Evolutionary conservation across 2,113 vertebrate species (phyloP).

Genomic region (Psilopogon haemacephalus): DNA sequence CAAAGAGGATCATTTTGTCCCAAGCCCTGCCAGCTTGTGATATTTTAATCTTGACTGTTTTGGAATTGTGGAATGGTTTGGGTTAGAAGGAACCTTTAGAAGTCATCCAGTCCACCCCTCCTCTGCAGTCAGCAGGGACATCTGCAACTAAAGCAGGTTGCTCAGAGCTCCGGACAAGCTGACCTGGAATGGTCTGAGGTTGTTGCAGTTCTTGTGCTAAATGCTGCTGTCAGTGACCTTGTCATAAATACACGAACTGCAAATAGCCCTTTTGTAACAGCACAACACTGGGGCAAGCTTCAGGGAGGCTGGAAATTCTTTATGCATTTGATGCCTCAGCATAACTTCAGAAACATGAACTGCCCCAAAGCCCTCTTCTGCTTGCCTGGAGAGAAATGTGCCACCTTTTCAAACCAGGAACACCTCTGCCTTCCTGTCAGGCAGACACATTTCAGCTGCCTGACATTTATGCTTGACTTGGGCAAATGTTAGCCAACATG

Average conservation of each 20-base stretch:
- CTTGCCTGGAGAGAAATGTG: neutral
- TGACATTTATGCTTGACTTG: neutral
- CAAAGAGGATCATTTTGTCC: neutral
- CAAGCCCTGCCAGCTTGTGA: neutral
- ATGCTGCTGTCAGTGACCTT: neutral
- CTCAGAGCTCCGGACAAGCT: too few species aligned
- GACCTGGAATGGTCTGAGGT: neutral
- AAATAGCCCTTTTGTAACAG: neutral
- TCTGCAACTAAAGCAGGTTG: too few species aligned
- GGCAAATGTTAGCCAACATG: neutral
- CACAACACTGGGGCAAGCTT: neutral
- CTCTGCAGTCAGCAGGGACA: too few species aligned
- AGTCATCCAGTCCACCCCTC: too few species aligned
- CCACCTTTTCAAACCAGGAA: neutral
- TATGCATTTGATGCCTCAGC: neutral
- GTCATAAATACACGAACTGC: neutral
- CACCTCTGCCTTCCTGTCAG: neutral
- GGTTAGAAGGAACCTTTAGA: too few species aligned
- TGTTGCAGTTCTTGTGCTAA: neutral
- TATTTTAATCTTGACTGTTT: neutral
- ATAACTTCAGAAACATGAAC: neutral
- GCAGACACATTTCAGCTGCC: neutral
- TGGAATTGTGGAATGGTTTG: too few species aligned
- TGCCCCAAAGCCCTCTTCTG: neutral
- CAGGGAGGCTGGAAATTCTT: neutral